phyloP scores from a whole-genome alignment of 2,113 vertebrate species.

The Upupa epops region DNA sequence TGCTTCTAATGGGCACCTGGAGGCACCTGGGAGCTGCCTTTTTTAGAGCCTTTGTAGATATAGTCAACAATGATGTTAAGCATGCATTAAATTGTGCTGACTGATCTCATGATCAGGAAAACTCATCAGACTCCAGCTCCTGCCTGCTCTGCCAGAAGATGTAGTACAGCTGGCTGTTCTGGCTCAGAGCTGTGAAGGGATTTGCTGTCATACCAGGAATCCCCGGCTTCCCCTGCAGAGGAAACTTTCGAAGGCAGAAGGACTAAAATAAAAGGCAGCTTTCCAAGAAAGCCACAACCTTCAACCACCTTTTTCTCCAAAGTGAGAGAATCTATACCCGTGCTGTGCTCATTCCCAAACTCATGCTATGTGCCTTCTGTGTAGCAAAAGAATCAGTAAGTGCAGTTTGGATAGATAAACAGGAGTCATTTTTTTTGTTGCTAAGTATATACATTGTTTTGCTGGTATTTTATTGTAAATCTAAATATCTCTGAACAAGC shows the following conservation, averaged over 20 bases:
- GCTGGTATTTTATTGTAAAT: background rate
- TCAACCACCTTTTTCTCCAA: background rate
- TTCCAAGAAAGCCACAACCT: background rate
- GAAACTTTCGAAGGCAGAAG: background rate
- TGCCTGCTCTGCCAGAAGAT: background rate
- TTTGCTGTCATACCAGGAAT: slow-evolving; percentile 15
- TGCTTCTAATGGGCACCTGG: background rate
- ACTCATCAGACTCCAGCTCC: background rate
- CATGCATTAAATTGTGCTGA: background rate
- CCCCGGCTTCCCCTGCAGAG: background rate
- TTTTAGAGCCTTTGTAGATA: background rate
- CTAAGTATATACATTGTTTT: background rate
- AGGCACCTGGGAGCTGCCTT: background rate
- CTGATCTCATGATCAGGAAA: background rate
- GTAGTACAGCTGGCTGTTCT: background rate
- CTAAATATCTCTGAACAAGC: background rate
- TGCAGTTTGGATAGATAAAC: background rate
- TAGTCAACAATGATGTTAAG: background rate
- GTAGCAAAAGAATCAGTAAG: background rate
- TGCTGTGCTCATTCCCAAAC: background rate
- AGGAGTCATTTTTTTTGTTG: background rate
- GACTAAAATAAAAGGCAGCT: background rate
- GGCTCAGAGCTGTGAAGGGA: background rate
- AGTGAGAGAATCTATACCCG: rapidly evolving
- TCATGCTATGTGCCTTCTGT: background rate